These are phyloP conservation scores for Bufotes viridis DNA, from an alignment of 2,797 vertebrate species.

Conservation along the genomic window DNA sequence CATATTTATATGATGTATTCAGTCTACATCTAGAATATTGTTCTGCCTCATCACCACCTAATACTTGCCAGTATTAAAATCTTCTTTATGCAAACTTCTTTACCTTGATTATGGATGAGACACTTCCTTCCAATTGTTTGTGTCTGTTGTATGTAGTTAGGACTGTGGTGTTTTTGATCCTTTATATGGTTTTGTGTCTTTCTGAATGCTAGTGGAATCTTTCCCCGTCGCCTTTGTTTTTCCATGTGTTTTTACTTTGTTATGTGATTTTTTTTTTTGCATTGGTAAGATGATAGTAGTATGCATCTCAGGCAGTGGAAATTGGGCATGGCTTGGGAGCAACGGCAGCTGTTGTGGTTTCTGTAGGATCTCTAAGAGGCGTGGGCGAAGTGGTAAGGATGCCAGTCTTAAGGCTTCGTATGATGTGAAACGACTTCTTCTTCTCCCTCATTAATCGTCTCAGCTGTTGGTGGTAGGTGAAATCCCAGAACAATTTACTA, in stretches of 20 bases:
- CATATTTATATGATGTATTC: background rate
- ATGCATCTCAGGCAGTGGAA: slow-evolving; percentile 42
- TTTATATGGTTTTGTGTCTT: background rate
- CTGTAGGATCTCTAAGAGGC: slow-evolving; percentile 15
- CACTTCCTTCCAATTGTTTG: slow-evolving; percentile 10
- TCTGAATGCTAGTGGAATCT: background rate
- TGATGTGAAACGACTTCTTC: slow-evolving; percentile 17
- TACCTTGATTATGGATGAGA: slow-evolving; percentile 40
- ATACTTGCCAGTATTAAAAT: slow-evolving; percentile 32
- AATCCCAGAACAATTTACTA: background rate
- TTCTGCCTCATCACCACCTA: background rate
- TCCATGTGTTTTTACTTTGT: slow-evolving; percentile 43
- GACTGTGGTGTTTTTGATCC: background rate
- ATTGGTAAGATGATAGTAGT: slow-evolving; percentile 49
- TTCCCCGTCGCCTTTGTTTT: background rate
- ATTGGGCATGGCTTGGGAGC: slow-evolving; percentile 48
- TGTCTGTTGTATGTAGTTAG: background rate
- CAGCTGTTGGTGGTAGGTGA: slow-evolving; percentile 40
- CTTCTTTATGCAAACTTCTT: slow-evolving; percentile 40
- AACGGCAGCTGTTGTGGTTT: slow-evolving; percentile 47
- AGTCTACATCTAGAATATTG: background rate
- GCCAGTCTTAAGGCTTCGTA: slow-evolving; percentile 14
- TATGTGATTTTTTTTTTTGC: slow-evolving; percentile 2
- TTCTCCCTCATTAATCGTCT: slow-evolving; percentile 22
- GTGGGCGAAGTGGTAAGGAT: background rate